Percentiles rank a stretch among this genome's conserved stretches.
Conservation (phyloP, 2,113 vertebrate species). For the Psammodynastes pulverulentus region DNA sequence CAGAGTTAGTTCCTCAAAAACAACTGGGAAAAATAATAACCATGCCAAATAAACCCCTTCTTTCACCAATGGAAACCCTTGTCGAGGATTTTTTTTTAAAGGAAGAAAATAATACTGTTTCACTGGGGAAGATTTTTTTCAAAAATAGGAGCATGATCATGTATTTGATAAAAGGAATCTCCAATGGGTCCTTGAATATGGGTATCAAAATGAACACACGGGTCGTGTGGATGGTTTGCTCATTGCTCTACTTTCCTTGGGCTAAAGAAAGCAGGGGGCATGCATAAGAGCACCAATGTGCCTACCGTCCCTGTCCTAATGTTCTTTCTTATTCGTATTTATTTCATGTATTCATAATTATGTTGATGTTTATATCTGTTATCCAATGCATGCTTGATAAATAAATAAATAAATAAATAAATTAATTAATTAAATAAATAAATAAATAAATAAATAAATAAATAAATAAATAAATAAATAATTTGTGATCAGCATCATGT, state of each 20-base stretch:
- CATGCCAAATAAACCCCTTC: not conserved
- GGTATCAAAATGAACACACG: not conserved
- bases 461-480: too few relatives aligned
- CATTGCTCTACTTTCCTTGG: not conserved
- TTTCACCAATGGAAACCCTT: not conserved
- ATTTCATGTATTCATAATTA: too few relatives aligned
- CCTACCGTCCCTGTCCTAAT: too few relatives aligned
- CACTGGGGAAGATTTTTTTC: not conserved
- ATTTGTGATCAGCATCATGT: not conserved
- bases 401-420: too few relatives aligned
- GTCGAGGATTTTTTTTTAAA: not conserved
- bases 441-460: too few relatives aligned
- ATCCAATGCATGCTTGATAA: too few relatives aligned
- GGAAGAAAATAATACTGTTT: not conserved
- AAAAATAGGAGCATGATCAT: not conserved
- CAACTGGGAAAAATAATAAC: not conserved
- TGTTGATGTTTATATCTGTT: too few relatives aligned
- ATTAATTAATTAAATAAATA: too few relatives aligned
- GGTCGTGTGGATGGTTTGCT: not conserved
- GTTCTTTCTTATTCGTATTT: too few relatives aligned
- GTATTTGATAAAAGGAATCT: not conserved
- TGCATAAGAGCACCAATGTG: too few relatives aligned
- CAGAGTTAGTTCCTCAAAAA: not conserved
- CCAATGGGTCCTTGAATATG: not conserved
- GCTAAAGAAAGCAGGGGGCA: too few relatives aligned